phyloP scores from a whole-genome alignment of 2,797 vertebrate species.

The Passerculus sandwichensis region DNA sequence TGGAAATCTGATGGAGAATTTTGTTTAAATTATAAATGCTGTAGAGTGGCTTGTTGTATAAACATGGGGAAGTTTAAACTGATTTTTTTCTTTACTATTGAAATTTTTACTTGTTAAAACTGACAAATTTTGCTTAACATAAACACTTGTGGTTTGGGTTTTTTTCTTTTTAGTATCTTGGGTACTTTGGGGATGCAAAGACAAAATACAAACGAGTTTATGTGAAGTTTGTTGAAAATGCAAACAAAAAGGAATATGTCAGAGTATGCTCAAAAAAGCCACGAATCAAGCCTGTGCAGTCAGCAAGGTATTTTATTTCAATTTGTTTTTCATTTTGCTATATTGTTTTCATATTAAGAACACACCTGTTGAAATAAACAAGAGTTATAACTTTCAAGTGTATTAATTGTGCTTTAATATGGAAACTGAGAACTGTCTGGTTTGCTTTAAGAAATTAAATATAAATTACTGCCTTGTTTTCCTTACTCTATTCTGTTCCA shows the following conservation, averaged over 20 bases:
- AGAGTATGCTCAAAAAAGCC: slow-evolving; percentile 95
- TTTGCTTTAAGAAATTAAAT: neutral
- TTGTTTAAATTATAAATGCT: neutral
- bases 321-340: neutral
- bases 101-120: neutral
- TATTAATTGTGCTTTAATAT: neutral
- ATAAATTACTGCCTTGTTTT: neutral
- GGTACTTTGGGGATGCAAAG: slow-evolving; percentile 97
- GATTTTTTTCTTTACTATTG: neutral
- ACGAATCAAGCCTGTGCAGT: slow-evolving; percentile 89
- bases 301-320: slow-evolving; percentile 85
- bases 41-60: neutral
- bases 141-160: neutral
- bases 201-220: slow-evolving; percentile 96
- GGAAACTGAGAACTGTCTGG: neutral
- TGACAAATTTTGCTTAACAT: neutral
- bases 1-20: neutral
- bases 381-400: neutral
- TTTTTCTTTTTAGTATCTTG: slow-evolving; percentile 88
- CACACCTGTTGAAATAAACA: neutral
- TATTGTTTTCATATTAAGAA: neutral
- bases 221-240: slow-evolving; percentile 96
- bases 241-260: slow-evolving; percentile 98
- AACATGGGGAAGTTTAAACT: neutral
- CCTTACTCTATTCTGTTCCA: neutral